Evolutionary conservation across 2,888 invertebrate species (phyloP), one percentile per base, ranked within the genome.

Genomic region (Hecatera dysodea): DNA sequence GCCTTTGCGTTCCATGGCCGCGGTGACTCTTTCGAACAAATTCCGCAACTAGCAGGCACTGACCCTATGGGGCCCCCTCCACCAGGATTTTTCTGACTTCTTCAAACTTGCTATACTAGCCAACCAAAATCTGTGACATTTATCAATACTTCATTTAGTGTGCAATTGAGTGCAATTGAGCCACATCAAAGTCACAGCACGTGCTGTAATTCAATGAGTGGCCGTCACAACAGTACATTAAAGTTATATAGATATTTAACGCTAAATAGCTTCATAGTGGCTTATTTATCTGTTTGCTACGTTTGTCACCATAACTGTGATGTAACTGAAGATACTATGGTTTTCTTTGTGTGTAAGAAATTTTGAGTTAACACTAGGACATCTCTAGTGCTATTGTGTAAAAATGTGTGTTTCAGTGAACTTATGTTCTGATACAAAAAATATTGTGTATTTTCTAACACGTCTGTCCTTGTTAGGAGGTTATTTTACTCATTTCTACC

Each of bases 281-380:
- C 19, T 62, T 48, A 76, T 81, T 65, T 67, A 59, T 76, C 48
- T 80, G 53, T 72, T 71, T 63, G 61, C 64, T 67, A 19, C 5
- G 0, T 48, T 56, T 52, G 27, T 36, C 50, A 39, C 11, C 22
- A 36, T 59, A 48, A 46, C 22, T 8, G 2, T 39, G 56, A 53
- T 39, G 22, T 44, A 42, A 61, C 17, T 12, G 3, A 48, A 19
- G 42, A 52, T 57, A 66, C 2, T 15, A 57, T 17, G 27, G 12
- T 29, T 72, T 46, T 46, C 24, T 17, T 36, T 19, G 11, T 27
- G 24, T 63, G 7, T 6, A 42, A 53, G 22, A n/a, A 24, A 15
- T 7, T 42, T 29, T 29, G 17, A 9, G 24, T n/a, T 15, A 27
- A 22, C 15, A 12, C 11, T 12, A 27, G 19, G n/a, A n/a, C n/a